Evolutionary conservation across 2,888 invertebrate species (phyloP).

Genomic region (Trichogramma evanescens): DNA sequence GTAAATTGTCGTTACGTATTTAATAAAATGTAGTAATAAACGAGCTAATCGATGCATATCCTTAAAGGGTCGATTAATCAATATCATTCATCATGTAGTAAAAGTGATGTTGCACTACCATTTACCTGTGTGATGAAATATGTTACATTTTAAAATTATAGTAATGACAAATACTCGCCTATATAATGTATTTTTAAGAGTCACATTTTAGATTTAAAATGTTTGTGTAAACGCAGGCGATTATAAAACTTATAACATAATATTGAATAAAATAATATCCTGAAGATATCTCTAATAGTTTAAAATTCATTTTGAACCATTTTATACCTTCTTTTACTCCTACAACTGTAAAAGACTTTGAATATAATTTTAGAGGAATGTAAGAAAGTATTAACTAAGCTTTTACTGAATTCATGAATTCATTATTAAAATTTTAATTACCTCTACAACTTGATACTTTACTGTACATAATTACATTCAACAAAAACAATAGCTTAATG

Average conservation of each 20-base stretch:
- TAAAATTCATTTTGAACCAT: background rate
- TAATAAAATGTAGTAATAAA: too few species aligned
- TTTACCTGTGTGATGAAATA: background rate
- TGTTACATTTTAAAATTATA: background rate
- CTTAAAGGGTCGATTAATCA: too few species aligned
- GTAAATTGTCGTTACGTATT: too few species aligned
- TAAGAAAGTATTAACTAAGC: background rate
- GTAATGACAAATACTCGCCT: too few species aligned
- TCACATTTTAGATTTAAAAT: slow-evolving; percentile 3
- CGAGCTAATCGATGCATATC: too few species aligned
- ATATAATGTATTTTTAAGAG: background rate
- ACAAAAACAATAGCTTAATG: background rate
- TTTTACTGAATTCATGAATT: background rate
- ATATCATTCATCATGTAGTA: too few species aligned
- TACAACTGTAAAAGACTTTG: background rate
- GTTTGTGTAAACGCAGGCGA: slow-evolving; percentile 25
- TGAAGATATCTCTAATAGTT: slow-evolving; percentile 14
- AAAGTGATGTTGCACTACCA: too few species aligned
- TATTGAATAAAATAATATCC: slow-evolving; percentile 33
- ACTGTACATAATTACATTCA: background rate
- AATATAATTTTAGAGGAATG: background rate
- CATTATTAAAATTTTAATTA: background rate
- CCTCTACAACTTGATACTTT: background rate
- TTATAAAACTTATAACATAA: slow-evolving; percentile 20
- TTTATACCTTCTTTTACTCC: background rate